A percentile compares a stretch with the other conserved stretches of the same genome.
These are phyloP conservation scores for Ctenochaetus hawaiiensis DNA, from an alignment of 2,797 vertebrate genomes.

Conservation along the genomic window DNA sequence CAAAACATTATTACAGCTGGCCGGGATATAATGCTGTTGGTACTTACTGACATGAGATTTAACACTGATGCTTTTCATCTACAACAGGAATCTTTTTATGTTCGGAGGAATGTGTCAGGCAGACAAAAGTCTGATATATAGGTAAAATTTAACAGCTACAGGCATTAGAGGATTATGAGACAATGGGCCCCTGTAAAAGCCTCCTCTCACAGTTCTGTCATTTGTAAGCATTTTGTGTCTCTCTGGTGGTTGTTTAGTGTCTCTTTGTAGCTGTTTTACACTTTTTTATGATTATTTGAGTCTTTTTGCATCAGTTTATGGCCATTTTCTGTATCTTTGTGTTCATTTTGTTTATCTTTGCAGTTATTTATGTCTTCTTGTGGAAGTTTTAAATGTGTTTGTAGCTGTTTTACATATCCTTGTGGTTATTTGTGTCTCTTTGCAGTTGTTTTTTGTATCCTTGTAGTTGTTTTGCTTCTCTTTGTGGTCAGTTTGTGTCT, in stretches of 20 bases:
- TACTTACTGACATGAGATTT: slow-evolving; percentile 13
- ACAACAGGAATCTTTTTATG: neutral
- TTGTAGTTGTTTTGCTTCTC: neutral
- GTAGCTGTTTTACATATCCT: neutral
- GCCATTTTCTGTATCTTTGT: too few relatives aligned
- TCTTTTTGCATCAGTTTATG: too few relatives aligned
- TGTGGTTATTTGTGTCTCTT: neutral
- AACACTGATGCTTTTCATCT: slow-evolving; percentile 4
- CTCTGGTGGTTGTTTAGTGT: too few relatives aligned
- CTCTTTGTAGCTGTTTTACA: too few relatives aligned
- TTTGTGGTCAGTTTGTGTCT: neutral
- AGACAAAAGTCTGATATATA: neutral
- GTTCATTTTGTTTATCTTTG: neutral
- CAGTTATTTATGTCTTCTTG: neutral
- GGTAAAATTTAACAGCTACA: neutral
- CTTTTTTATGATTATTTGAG: too few relatives aligned
- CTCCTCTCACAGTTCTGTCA: too few relatives aligned
- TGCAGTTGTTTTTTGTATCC: neutral
- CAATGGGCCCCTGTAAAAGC: too few relatives aligned
- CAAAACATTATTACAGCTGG: slow-evolving; percentile 42
- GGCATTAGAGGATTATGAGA: too few relatives aligned
- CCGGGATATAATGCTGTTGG: slow-evolving; percentile 25
- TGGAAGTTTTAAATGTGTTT: neutral
- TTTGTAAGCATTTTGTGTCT: too few relatives aligned
- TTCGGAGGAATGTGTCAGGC: neutral